Conservation (phyloP, 2,113 vertebrate species). For the Pelmatolapia mariae region DNA sequence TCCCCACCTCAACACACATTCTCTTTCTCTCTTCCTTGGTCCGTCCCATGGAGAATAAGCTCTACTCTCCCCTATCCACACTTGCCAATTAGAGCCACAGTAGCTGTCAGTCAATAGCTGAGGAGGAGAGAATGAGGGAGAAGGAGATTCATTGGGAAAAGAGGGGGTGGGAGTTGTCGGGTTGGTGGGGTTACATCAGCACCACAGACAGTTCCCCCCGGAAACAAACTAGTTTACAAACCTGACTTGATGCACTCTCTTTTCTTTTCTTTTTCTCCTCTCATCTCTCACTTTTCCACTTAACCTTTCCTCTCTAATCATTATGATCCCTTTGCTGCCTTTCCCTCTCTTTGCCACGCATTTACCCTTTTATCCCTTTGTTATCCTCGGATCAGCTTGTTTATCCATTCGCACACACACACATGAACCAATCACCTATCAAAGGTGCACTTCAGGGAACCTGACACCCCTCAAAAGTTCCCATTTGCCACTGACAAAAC, state of each 20-base stretch:
- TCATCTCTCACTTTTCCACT: not conserved
- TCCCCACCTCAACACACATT: not conserved
- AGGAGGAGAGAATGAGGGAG: slow-evolving; percentile 19
- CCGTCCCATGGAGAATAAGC: slow-evolving; percentile 55
- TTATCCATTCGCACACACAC: not conserved
- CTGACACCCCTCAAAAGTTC: slow-evolving; percentile 17
- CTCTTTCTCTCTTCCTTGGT: slow-evolving; percentile 1
- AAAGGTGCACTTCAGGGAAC: slow-evolving; percentile 3
- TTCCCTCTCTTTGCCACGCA: not conserved
- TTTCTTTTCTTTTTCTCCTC: not conserved
- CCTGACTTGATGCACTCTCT: slow-evolving; percentile 18
- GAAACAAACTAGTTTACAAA: slow-evolving; percentile 28
- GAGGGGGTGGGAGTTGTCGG: not conserved
- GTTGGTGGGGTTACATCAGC: slow-evolving; percentile 22
- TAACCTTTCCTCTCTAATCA: slow-evolving; percentile 34
- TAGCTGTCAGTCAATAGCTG: slow-evolving; percentile 59
- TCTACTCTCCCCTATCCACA: slow-evolving; percentile 42
- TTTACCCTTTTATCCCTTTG: slow-evolving; percentile 1
- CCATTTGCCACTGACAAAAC: slow-evolving; percentile 3
- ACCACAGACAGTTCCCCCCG: slow-evolving; percentile 56
- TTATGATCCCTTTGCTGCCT: not conserved
- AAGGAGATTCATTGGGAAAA: slow-evolving; percentile 16
- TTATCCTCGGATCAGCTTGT: not conserved
- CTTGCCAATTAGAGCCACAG: slow-evolving; percentile 63
- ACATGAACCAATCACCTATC: not conserved